Percentiles rank a stretch among this genome's conserved stretches.
Conservation (phyloP, 2,888 invertebrate genomes). For the Orgyia antiqua region DNA sequence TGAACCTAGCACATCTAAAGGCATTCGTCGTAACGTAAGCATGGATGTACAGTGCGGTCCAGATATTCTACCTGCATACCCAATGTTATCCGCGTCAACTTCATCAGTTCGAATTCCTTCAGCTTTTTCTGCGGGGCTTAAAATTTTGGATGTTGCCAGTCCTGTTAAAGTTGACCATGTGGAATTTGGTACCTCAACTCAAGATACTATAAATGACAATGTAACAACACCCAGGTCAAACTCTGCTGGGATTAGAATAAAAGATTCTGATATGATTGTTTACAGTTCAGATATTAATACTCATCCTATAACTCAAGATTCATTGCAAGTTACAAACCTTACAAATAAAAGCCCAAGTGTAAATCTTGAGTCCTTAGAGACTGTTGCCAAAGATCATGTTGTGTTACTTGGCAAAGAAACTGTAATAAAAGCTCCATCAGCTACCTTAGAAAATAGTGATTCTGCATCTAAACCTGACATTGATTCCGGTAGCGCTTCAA, state of each 20-base stretch:
- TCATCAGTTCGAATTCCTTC: constrained; percentile 40
- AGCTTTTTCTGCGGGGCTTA: constrained; percentile 36
- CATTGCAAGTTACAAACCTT: constrained; percentile 9
- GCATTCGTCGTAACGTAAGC: constrained; percentile 49
- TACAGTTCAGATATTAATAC: constrained; percentile 14
- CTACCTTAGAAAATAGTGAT: constrained; percentile 30
- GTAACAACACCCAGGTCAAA: constrained; percentile 28
- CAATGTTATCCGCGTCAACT: constrained; percentile 39
- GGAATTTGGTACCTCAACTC: constrained; percentile 37
- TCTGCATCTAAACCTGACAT: constrained; percentile 32
- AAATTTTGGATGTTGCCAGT: constrained; percentile 36
- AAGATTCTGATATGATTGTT: constrained; percentile 36
- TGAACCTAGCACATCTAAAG: constrained; percentile 71
- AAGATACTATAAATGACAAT: constrained; percentile 20
- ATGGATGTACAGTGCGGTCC: constrained; percentile 67
- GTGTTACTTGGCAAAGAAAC: background rate
- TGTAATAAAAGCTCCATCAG: constrained; percentile 29
- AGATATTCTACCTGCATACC: constrained; percentile 33
- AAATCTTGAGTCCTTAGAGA: constrained; percentile 5
- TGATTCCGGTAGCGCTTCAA: constrained; percentile 15
- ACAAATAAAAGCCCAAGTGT: constrained; percentile 1
- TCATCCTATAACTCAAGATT: constrained; percentile 18
- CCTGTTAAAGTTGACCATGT: constrained; percentile 22
- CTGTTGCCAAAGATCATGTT: constrained; percentile 1
- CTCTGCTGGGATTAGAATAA: constrained; percentile 40